Evolutionary conservation across 2,113 vertebrate species (phyloP).

Genomic region (Boulengeromyrus knoepffleri): DNA sequence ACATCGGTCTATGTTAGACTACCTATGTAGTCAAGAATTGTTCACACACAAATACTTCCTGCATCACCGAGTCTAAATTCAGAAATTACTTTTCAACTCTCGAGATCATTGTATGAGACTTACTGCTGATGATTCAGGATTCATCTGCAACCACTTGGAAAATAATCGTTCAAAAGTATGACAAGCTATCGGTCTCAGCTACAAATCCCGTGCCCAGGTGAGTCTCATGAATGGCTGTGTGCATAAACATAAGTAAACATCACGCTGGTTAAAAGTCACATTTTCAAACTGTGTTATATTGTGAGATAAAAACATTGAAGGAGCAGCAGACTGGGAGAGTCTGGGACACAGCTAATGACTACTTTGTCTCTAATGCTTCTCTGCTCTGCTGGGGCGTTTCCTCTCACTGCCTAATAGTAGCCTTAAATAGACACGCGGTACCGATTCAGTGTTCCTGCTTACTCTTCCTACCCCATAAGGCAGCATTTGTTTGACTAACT

Average conservation of each 20-base stretch:
- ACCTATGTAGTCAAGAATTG: not conserved
- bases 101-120: too few relatives aligned
- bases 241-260: not conserved
- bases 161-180: too few relatives aligned
- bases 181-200: not conserved
- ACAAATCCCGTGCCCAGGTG: not conserved
- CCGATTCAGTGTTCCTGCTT: not conserved
- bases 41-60: not conserved
- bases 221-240: too few relatives aligned
- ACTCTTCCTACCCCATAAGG: not conserved
- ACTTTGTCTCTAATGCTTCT: not conserved
- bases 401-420: not conserved
- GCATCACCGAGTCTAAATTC: too few relatives aligned
- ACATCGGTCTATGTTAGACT: not conserved
- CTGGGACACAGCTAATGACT: too few relatives aligned
- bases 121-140: too few relatives aligned
- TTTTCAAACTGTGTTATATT: not conserved
- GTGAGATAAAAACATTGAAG: not conserved
- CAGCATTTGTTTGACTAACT: not conserved
- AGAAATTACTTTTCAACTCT: too few relatives aligned
- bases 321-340: not conserved
- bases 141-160: too few relatives aligned
- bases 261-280: not conserved
- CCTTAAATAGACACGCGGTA: not conserved
- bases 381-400: not conserved